Evolutionary conservation across 92 coral and sea anemone species (phyloP), one percentile per base, ranked within the genome.

Genomic region (Epizoanthus scotinus): DNA sequence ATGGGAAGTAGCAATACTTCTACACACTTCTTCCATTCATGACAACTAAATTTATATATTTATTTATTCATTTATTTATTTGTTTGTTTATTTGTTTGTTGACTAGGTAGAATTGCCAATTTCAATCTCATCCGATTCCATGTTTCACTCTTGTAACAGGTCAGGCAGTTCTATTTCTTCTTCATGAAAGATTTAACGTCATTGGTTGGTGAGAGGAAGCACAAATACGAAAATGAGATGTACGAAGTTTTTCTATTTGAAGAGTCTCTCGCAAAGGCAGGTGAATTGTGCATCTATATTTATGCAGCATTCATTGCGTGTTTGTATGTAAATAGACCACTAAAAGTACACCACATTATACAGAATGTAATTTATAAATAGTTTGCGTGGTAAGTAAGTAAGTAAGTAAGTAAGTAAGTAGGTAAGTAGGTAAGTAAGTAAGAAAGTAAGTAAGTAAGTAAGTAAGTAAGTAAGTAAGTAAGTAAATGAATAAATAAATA

Each of bases 231-330:
- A 12, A 58, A 44, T 34, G 81, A 75, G 25, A 21, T 75, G 81
- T 18, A 75, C 2, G 81, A 75, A 59, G 26, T 75, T 59, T 75
- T 75, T 31, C 36, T 58, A 6, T 75, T 75, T 21, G 81, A 75
- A 67, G 44, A 27, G 38, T 58, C 59, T 58, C 81, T 75, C 66
- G 40, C 81, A 58, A 58, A 75, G 81, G 81, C 55, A 75, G 81
- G 81, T 75, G 55, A n/a, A 58, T 52, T 72, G 78, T 15, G 27
- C 34, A 52, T 40, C 27, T 36, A 17, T 22, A 52, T 71, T 53
- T 24, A 19, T 13, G 20, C 31, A 1, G 0, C 5, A 17, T 73
- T 56, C 6, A 6, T 42, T 9, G 12, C 50, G 10, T 42, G 6
- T 42, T 42, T 42, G 50, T 42, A 42, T 9, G 50, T 42, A 7